Base-by-base conservation (phyloP, 2,797 vertebrate species). In the Neosilurus mollespiculum region DNA sequence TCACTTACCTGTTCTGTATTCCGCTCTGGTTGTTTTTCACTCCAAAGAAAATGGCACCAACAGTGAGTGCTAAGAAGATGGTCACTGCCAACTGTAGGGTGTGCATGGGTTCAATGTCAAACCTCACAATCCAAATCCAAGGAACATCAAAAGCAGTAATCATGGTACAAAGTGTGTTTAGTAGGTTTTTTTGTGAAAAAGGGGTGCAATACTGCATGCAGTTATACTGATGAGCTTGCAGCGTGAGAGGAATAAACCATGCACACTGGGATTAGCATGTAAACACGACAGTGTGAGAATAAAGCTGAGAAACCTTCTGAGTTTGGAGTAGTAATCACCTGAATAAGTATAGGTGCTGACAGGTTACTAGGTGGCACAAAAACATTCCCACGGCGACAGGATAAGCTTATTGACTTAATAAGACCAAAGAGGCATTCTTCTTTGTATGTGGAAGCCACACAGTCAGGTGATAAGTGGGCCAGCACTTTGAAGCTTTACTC, bases 1-100 rank as follows among this genome's bases (percentile, higher is more conserved):
- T 59, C 26, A 91, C 93, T 92, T 72, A 97, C 98, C 98, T 96
- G 92, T 99, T 99, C 92, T 99, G 98, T 20, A 98, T 93, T 9
- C 97, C 98, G 4, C 93, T 79, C 24, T 85, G 16, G 85, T 98
- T 92, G 0, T 95, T 81, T 89, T 94, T 92, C 49, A 96, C 93
- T 12, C 91, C 89, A 83, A 95, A 98, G 94, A 96, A 99, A 93
- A 99, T 94, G 77, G 94, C 94, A 30, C 98, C 97, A 15, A 99
- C 93, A n/a, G 95, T 79, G 22, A 98, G 89, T 51, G 93, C 96
- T 73, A 99, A 93, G 80, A 97, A n/a, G 83, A 90, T 0, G 1
- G 94, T 95, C 86, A 97, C 91, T 79, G 90, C 87, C 71, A 97
- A 0, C 95, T 95, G 87, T 56, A 62, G 67, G 56, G 78, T 78